These are phyloP conservation scores for Protobothrops flavoviridis DNA, from an alignment of 2,113 vertebrate genomes.

Conservation along the genomic window DNA sequence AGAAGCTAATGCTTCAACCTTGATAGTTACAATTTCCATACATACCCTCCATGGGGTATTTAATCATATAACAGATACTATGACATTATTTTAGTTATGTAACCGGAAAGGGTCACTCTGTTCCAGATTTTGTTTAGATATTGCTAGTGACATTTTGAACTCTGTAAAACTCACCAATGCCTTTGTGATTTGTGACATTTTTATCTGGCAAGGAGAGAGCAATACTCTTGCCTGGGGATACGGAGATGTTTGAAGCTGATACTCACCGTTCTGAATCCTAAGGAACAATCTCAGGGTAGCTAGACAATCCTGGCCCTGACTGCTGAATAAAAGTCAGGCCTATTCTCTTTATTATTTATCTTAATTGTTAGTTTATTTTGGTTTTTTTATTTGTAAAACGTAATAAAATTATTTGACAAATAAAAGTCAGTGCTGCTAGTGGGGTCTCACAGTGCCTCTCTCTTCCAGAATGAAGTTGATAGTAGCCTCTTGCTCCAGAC, in stretches of 20 bases:
- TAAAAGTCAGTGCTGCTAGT: conserved; percentile 34
- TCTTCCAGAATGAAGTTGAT: conserved; percentile 34
- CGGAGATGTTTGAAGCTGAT: conserved; percentile 11
- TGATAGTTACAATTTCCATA: background rate
- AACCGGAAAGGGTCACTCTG: background rate
- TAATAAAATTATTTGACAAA: background rate
- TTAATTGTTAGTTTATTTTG: background rate
- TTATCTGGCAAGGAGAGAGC: background rate
- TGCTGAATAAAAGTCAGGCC: conserved; percentile 37
- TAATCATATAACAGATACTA: background rate
- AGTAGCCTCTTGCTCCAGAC: conserved; percentile 32
- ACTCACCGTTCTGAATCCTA: conserved; percentile 15
- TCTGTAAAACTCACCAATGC: background rate
- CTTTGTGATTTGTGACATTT: background rate
- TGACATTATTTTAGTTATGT: background rate
- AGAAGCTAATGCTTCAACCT: background rate
- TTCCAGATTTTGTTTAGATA: background rate
- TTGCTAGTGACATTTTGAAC: background rate
- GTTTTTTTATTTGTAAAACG: background rate
- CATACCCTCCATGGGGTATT: background rate
- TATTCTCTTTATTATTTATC: background rate
- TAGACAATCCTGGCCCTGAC: conserved; percentile 29
- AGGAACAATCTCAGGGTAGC: background rate
- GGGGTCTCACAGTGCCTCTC: conserved; percentile 24
- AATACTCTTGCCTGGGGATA: conserved; percentile 5